Evolutionary conservation across 1,140 invertebrate genomes (phyloP).

Genomic region (Hycleus cichorii): DNA sequence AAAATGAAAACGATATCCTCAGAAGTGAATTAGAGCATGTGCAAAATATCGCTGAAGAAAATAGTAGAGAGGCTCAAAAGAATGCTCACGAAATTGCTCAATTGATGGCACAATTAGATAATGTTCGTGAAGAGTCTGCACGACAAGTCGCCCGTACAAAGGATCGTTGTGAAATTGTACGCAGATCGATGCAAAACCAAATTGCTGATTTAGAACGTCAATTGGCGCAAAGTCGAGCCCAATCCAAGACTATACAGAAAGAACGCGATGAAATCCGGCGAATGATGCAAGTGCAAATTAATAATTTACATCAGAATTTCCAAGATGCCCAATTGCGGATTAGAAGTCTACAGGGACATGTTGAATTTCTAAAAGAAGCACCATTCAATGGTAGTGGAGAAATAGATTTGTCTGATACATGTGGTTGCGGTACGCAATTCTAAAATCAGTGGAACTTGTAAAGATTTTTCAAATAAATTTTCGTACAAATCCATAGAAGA

Average conservation of each 20-base stretch:
- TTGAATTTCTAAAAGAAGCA: constrained; percentile 50
- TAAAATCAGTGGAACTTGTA: not conserved
- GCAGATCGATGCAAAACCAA: constrained; percentile 53
- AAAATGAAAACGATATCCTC: constrained; percentile 46
- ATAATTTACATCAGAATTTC: constrained; percentile 58
- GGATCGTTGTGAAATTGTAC: constrained; percentile 52
- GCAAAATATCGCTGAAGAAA: constrained; percentile 47
- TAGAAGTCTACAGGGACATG: constrained; percentile 54
- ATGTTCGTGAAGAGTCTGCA: constrained; percentile 61
- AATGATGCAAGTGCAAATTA: constrained; percentile 61
- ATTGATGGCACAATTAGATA: constrained; percentile 58
- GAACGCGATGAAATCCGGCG: constrained; percentile 59
- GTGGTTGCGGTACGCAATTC: not conserved
- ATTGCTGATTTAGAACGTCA: constrained; percentile 58
- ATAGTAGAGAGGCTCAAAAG: constrained; percentile 45
- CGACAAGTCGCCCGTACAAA: constrained; percentile 50
- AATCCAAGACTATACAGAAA: constrained; percentile 54
- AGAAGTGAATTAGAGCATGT: constrained; percentile 40
- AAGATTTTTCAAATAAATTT: too few relatives aligned
- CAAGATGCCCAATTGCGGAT: constrained; percentile 59
- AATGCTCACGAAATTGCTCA: constrained; percentile 52
- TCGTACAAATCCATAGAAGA: too few relatives aligned
- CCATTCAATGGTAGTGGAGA: constrained; percentile 41
- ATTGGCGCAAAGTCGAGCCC: constrained; percentile 53
- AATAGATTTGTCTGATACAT: not conserved